Evolutionary conservation across 2,888 invertebrate genomes (phyloP), one percentile per base, ranked within the genome.

Genomic region (Eupithecia centaureata): DNA sequence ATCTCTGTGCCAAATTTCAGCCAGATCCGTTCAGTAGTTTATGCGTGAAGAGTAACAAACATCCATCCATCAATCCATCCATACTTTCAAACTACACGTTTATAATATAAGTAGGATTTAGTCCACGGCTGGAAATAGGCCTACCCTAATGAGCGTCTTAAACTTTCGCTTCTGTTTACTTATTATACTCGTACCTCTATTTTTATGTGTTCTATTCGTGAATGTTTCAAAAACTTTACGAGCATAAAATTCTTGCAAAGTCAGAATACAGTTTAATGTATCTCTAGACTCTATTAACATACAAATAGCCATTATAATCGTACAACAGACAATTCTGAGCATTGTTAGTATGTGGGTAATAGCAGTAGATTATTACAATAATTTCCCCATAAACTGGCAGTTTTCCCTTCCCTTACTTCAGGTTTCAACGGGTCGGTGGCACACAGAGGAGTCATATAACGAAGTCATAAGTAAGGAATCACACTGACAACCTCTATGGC

Each of bases 281-380:
- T 47, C 51, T 22, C 35, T 65, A 42, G 33, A 59, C 38, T 59
- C 52, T 51, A 58, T 47, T 58, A 15, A 52, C 27, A 52, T 27
- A 52, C 52, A 27, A 25, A 28, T n/a, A 56, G 35, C 22, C 15
- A 57, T 61, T 30, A 63, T 61, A 66, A 65, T 63, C 56, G 35
- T 68, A 35, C 54, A 63, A 65, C 47, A 63, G 63, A 38, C 54
- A 63, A 56, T 69, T 60, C 15, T 32, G 10, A 30, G 27, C 27
- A 56, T 28, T 56, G 65, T 76, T 67, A 79, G 73, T 76, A 76
- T 77, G 76, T 78, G 74, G 76, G 73, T 77, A 82, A 84, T 83
- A 80, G 80, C 72, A 57, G 72, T 28, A 78, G 74, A 80, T 79
- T 82, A 85, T 85, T 83, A 83, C 79, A 84, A 84, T 83, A 84